Base-by-base conservation (phyloP, 1,140 invertebrate genomes). In the Phymastichus coffea region DNA sequence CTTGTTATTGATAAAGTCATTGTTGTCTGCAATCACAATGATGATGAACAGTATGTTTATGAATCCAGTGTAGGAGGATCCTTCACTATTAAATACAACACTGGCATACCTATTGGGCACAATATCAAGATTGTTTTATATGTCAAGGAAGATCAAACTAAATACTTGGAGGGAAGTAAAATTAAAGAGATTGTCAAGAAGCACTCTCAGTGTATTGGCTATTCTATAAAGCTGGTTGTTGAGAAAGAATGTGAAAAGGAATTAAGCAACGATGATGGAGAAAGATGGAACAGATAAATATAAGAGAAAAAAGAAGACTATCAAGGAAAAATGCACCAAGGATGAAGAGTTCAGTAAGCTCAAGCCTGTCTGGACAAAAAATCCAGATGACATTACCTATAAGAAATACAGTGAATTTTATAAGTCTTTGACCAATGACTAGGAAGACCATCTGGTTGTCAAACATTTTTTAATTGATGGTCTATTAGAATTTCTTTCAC, bases 341-440 rank as follows among this genome's bases (percentile, higher is more conserved):
- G 95, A 98, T 79, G 97, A 99, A 77, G 95, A 99, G 73, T 76
- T 99, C n/a, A 99, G 99, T 85, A 99, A 99, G 75, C 98, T 95
- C 6, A 99, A 99, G 80, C 97, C 97, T 10, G 91, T 99, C 72
- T 99, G 97, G 97, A 99, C 96, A 1, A 85, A 97, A 65, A 99
- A 99, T 73, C 92, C 95, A 44, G 96, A 99, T 82, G 96, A 99
- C 70, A 99, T 99, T 71, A 93, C 89, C 43, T 90, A 96, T 72
- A 95, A 98, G 72, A 96, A 99, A 77, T 99, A 99, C 78, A 96
- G 94, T 57, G 97, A 99, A 82, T 99, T 99, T 83, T 99, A 99
- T 88, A 99, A 99, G 80, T 94, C 92, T 0, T 82, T 99, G 10
- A 97, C 95, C 60, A 98, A 99, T 73, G 97, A 99, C 77, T 98